These are phyloP conservation scores for Microplitis mediator DNA, from an alignment of 1,140 invertebrate genomes.

Conservation along the genomic window DNA sequence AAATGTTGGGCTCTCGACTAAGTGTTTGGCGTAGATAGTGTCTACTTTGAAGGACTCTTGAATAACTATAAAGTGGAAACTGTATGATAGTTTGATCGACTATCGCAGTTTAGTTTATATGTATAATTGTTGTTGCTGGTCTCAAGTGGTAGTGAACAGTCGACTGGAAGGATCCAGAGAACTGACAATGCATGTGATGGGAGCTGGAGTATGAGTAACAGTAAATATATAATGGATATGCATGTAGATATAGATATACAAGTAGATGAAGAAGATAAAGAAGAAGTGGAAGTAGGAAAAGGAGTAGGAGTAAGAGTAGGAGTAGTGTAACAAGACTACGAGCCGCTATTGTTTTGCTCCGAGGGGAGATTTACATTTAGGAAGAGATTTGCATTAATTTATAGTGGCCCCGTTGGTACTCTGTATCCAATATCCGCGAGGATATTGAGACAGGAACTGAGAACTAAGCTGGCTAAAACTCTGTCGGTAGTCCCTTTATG, in stretches of 20 bases:
- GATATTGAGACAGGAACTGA: constrained; percentile 27
- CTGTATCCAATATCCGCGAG: constrained; percentile 25
- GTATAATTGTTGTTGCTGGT: constrained; percentile 11
- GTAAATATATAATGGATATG: no score
- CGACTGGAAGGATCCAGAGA: not conserved
- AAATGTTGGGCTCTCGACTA: not conserved
- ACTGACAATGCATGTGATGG: no score
- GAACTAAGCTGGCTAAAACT: constrained; percentile 14
- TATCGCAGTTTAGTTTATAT: constrained; percentile 8
- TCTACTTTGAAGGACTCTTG: not conserved
- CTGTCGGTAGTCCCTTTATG: not conserved
- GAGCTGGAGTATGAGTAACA: no score
- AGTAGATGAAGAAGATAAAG: not conserved
- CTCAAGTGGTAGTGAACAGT: not conserved
- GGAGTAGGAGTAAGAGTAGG: no score
- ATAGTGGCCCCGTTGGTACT: not conserved
- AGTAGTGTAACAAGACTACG: no score
- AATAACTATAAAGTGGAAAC: constrained; percentile 2
- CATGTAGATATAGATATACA: not conserved
- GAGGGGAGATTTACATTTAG: constrained; percentile 20
- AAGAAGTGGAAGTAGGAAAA: not conserved
- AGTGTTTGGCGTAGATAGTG: constrained; percentile 8
- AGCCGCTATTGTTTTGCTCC: constrained; percentile 7
- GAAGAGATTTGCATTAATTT: constrained; percentile 29
- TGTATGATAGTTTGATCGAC: constrained; percentile 7